Base-by-base conservation (phyloP, 1,140 invertebrate species). In the Charaxes varanes region DNA sequence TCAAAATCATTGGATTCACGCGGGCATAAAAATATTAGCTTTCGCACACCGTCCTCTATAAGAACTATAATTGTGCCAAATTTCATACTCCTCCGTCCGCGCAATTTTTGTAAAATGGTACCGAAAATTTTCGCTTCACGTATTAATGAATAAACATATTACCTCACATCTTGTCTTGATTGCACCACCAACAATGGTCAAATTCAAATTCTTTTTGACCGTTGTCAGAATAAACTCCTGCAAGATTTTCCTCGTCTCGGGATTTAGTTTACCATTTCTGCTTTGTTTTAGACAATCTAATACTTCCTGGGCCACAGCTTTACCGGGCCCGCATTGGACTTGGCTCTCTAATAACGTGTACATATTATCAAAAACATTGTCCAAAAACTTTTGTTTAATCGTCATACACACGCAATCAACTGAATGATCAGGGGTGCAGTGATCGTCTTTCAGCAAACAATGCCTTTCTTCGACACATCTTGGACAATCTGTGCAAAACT, bases 351-450 rank as follows among this genome's bases (percentile, higher is more conserved):
- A 49, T 2, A 72, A 55, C 4, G 66, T 72, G 23, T 72, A 78
- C 76, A 82, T 80, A 36, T 80, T 80, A 28, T 82, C 76, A 35
- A 82, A 78, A 1, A 82, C 66, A 45, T 82, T 82, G 32, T 74
- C 63, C 22, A 80, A 30, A 38, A 82, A 78, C 28, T 71, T 77
- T 10, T 68, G 46, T 32, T 82, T 82, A 0, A 77, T 61, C 4
- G 40, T 54, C 54, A 62, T 69, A 27, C 76, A 82, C 2, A 80
- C 64, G 31, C 76, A 82, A 34, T 74, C 71, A 42, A 60, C 47
- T 0, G 46, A 24, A 11, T 53, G 43, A 32, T 72, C 69, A 2
- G 23, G 30, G 12, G 3, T 41, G 27, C 76, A 83, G 12, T 64
- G 53, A 24, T 62, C 62, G 2, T 50, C 59, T 42, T 53, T 41